Conservation (phyloP, 2,113 vertebrate genomes). For the Rattus norvegicus region GRCr8 NC_086029.1:54242001-54242500, state of each 20-base stretch:
- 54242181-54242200: not conserved
- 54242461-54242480: not conserved
- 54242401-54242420: constrained; percentile 20
- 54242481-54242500: constrained; percentile 31
- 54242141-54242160: not conserved
- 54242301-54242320: not conserved
- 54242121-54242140: not conserved
- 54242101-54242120: not conserved
- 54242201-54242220: not conserved
- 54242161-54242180: not conserved
- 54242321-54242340: not conserved
- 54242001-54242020: not conserved
- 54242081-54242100: not conserved
- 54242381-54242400: constrained; percentile 36
- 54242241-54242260: constrained; percentile 1
- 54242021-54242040: not conserved
- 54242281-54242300: not conserved
- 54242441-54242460: not conserved
- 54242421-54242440: not conserved
- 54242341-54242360: not conserved
- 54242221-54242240: constrained; percentile 8
- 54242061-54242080: not conserved
- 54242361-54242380: not conserved
- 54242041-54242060: constrained; percentile 1
- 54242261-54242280: not conserved